These are phyloP conservation scores for Pseudomyrmex sp. DNA, from an alignment of 1,140 invertebrate species.

Conservation along the genomic window DNA sequence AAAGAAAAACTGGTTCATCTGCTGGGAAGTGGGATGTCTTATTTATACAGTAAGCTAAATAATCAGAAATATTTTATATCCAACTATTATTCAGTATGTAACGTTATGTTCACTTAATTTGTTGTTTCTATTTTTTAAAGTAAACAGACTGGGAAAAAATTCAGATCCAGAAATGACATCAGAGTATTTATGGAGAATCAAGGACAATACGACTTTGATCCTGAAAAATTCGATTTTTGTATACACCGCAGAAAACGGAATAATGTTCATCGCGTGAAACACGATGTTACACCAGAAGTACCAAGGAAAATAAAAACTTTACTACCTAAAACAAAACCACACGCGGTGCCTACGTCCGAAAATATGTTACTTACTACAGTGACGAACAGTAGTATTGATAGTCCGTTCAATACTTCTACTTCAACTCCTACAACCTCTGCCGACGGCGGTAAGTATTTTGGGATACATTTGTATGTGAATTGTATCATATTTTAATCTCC, in stretches of 20 bases:
- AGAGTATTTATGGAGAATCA: slow-evolving; percentile 81
- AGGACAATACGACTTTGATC: slow-evolving; percentile 79
- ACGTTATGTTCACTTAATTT: slow-evolving; percentile 17
- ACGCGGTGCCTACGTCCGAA: slow-evolving; percentile 37
- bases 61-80: slow-evolving; percentile 29
- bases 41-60: slow-evolving; percentile 87
- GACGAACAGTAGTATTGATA: slow-evolving; percentile 24
- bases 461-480: slow-evolving; percentile 26
- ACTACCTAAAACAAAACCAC: slow-evolving; percentile 79
- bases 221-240: slow-evolving; percentile 85
- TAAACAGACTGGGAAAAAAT: slow-evolving; percentile 82
- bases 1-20: slow-evolving; percentile 88
- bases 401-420: slow-evolving; percentile 60
- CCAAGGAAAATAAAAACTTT: slow-evolving; percentile 82
- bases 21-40: slow-evolving; percentile 93
- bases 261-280: slow-evolving; percentile 64
- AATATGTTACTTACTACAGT: slow-evolving; percentile 51
- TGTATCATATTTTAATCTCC: slow-evolving; percentile 45
- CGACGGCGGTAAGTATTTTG: slow-evolving; percentile 73
- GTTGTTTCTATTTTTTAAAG: slow-evolving; percentile 69
- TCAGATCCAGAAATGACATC: slow-evolving; percentile 84
- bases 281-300: slow-evolving; percentile 69
- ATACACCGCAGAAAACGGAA: slow-evolving; percentile 81
- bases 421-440: slow-evolving; percentile 69
- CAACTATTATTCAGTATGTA: slow-evolving; percentile 4